Evolutionary conservation across 1,140 invertebrate genomes (phyloP).

Genomic region (Drosophila pseudoobscura): DNA sequence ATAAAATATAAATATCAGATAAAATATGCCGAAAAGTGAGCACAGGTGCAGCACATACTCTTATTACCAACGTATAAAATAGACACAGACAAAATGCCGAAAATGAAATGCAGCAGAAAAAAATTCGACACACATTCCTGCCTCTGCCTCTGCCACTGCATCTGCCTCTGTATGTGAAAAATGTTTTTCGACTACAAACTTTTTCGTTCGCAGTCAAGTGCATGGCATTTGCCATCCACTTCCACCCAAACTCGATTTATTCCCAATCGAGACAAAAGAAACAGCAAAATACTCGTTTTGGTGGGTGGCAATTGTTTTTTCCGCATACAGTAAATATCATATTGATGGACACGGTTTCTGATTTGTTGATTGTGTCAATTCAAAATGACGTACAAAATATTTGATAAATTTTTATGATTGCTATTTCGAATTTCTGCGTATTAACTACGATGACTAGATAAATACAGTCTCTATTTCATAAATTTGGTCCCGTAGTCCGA

Average conservation of each 20-base stretch:
- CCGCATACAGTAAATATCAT: constrained; percentile 36
- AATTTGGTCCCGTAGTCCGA: too few relatives aligned
- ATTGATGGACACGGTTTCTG: constrained; percentile 68
- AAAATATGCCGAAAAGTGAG: constrained; percentile 47
- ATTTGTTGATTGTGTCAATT: constrained; percentile 77
- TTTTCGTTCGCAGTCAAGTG: constrained; percentile 44
- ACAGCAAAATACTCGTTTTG: constrained; percentile 19
- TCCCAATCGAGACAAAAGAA: constrained; percentile 17
- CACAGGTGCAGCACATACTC: constrained; percentile 38
- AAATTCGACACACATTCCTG: constrained; percentile 3
- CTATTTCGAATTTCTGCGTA: constrained; percentile 13
- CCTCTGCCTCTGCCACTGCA: too few relatives aligned
- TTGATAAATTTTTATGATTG: constrained; percentile 62
- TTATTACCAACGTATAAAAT: constrained; percentile 31
- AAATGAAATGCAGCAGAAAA: constrained; percentile 27
- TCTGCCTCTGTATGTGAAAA: constrained; percentile 11
- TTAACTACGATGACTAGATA: constrained; percentile 8
- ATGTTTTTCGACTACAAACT: constrained; percentile 19
- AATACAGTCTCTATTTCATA: neutral
- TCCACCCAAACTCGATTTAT: constrained; percentile 18
- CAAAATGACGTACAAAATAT: constrained; percentile 55
- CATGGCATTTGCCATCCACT: constrained; percentile 12
- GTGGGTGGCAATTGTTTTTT: constrained; percentile 16
- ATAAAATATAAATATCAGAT: constrained; percentile 21
- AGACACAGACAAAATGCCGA: constrained; percentile 20